Evolutionary conservation across 2,888 invertebrate genomes (phyloP), one percentile per base, ranked within the genome.

Genomic region (Tortricodes alternella): DNA sequence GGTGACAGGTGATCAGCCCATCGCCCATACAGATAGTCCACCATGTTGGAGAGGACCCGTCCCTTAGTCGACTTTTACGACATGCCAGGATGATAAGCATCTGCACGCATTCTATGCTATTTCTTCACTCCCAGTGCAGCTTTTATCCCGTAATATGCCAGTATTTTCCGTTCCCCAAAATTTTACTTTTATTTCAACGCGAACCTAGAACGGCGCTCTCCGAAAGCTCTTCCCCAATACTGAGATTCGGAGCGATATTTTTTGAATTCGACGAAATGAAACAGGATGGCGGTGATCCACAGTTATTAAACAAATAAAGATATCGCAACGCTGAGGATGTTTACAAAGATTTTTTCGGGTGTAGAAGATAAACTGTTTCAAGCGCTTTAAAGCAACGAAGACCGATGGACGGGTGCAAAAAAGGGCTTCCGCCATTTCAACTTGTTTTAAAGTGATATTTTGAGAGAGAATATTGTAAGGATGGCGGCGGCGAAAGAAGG

Each of bases 181-280:
- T 46, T 56, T 56, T 56, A 34, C 48, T 53, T 55, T 50, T 49
- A 39, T 32, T 52, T 57, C 38, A 53, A 53, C 48, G 53, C 52
- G 46, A 50, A 35, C 49, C 50, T 38, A 18, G 43, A 35, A 18
- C 41, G 29, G 16, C n/a, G 13, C 56, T 56, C 49, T 43, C 19
- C 35, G 43, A 44, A 44, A 55, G 21, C 27, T 39, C 58, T 57
- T 56, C 52, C 19, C 43, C 29, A 52, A 62, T 52, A 57, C 65
- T 64, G 62, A 57, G 64, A 62, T 66, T 65, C 58, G 39, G 35
- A 56, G 57, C 43, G 46, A 65, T 61, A 65, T 66, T 67, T 62
- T 65, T 66, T 60, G 58, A 51, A 62, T 66, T 66, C 66, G 50
- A 51, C 49, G 53, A 66, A 72, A 68, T 60, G 56, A 59, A 70